Conservation (phyloP, 1,140 invertebrate species). For the Drosophila erecta region DNA sequence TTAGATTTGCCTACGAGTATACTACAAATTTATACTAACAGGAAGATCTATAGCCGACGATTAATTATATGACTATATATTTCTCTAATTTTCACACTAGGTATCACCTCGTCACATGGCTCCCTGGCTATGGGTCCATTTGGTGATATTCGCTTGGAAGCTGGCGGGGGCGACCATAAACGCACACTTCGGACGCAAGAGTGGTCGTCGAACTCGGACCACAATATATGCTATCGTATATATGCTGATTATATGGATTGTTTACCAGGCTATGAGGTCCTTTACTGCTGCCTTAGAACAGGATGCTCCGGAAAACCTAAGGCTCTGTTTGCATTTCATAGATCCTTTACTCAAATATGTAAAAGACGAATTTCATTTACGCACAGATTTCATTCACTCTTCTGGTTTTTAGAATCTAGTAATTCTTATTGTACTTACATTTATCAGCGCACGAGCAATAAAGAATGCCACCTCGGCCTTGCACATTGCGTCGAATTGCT, state of each 20-base stretch:
- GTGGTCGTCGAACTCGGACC: neutral
- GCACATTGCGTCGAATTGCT: constrained; percentile 91
- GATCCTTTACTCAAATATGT: neutral
- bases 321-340: constrained; percentile 1
- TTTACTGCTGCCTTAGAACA: neutral
- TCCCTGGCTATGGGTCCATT: neutral
- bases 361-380: too few species aligned
- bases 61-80: too few species aligned
- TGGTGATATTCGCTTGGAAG: neutral
- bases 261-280: neutral
- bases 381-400: neutral
- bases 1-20: neutral
- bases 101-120: constrained; percentile 12
- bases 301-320: neutral
- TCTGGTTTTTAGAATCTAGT: neutral
- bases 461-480: constrained; percentile 91
- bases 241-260: neutral
- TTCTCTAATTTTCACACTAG: neutral
- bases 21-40: neutral
- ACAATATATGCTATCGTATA: neutral
- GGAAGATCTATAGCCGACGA: too few species aligned
- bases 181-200: too few species aligned
- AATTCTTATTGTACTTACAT: constrained; percentile 86
- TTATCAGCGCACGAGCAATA: constrained; percentile 88
- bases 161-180: neutral